Percentiles rank a stretch among this genome's conserved stretches.
phyloP scores from a whole-genome alignment of 1,140 invertebrate species.

The Chironomus striatipennis region DNA sequence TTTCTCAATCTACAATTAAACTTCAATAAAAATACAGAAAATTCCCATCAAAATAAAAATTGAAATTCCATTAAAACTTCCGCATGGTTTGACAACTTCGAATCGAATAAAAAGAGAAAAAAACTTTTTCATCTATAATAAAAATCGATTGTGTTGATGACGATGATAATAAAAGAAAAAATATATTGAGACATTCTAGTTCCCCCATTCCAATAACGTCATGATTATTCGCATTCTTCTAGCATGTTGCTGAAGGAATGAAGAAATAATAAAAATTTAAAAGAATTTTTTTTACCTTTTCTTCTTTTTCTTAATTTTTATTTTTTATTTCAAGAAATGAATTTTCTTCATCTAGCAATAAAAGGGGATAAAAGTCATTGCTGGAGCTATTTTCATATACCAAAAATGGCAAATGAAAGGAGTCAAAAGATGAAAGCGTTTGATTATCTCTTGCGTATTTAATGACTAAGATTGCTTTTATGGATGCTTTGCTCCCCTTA shows the following conservation, averaged over 20 bases:
- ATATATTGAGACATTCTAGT: too few species aligned
- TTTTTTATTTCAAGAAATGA: neutral
- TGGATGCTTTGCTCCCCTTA: neutral
- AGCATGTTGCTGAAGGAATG: too few species aligned
- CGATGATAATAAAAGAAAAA: neutral
- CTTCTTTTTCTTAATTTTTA: too few species aligned
- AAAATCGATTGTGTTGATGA: neutral
- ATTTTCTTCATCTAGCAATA: neutral
- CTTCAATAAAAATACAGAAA: too few species aligned
- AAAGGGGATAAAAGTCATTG: neutral
- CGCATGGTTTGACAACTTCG: neutral
- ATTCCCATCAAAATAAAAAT: too few species aligned
- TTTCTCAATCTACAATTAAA: too few species aligned
- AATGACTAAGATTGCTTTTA: neutral
- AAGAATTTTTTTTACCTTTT: too few species aligned
- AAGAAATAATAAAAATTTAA: too few species aligned
- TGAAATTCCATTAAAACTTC: neutral
- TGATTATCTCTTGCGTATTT: neutral
- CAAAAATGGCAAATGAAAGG: too few species aligned
- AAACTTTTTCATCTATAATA: neutral
- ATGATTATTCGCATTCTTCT: too few species aligned
- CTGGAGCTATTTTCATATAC: too few species aligned
- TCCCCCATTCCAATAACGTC: too few species aligned
- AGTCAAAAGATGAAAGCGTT: neutral
- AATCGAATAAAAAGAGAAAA: neutral